Conservation (phyloP, 23 tunicate genomes). For the Botrylloides violaceus region DNA sequence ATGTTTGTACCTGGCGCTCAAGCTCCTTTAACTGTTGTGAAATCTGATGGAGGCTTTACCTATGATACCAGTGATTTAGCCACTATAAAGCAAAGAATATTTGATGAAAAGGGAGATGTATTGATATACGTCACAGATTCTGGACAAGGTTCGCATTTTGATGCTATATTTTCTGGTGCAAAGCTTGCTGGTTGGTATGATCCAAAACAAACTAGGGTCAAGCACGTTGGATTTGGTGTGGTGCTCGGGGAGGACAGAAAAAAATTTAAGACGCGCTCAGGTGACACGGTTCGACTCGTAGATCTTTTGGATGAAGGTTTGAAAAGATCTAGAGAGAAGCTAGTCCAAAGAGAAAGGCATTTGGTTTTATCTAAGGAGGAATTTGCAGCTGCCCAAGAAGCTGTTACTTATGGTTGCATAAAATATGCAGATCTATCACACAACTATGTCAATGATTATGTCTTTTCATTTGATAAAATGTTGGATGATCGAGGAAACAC, state of each 20-base stretch:
- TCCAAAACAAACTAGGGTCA: constrained; percentile 45
- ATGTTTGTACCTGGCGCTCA: constrained; percentile 61
- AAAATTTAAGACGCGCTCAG: constrained; percentile 92
- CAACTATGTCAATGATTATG: constrained; percentile 77
- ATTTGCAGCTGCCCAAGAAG: constrained; percentile 60
- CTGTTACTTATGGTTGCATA: constrained; percentile 95
- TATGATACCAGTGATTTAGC: constrained; percentile 97
- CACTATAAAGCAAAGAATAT: constrained; percentile 65
- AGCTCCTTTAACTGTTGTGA: constrained; percentile 70
- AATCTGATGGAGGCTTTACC: constrained; percentile 94
- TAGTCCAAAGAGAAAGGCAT: constrained; percentile 63
- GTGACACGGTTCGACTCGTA: constrained; percentile 79
- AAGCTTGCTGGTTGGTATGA: constrained; percentile 71
- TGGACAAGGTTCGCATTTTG: constrained; percentile 75
- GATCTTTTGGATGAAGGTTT: constrained; percentile 89
- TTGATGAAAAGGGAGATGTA: constrained; percentile 82
- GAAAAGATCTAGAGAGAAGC: constrained; percentile 67
- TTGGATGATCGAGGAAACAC: constrained; percentile 95
- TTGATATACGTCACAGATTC: constrained; percentile 80
- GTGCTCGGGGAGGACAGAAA: constrained; percentile 95
- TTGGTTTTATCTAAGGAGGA: constrained; percentile 62
- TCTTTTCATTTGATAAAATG: constrained; percentile 92
- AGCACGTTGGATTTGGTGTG: constrained; percentile 82
- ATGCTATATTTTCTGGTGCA: constrained; percentile 51
- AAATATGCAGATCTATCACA: constrained; percentile 90